Evolutionary conservation across 2,113 vertebrate species (phyloP), one percentile per base, ranked within the genome.

Genomic region (Ciconia maguari): DNA sequence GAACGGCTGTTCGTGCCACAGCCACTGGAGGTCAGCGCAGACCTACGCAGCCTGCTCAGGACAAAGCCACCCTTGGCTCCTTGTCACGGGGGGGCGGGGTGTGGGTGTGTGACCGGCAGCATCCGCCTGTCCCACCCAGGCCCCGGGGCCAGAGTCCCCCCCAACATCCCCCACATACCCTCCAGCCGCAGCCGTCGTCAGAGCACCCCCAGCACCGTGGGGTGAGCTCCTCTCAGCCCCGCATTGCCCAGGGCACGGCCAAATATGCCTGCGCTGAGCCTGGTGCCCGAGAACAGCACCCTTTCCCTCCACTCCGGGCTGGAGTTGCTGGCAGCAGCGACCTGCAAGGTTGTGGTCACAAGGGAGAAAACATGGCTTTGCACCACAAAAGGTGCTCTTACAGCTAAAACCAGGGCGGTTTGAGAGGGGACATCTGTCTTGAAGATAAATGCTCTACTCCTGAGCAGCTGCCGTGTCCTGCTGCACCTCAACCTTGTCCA

Each of bases 211-310:
- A 86, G 38, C 26, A 61, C 32, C 26, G 2, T 6, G 27, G 84
- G 16, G 42, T 18, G 84, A 58, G 64, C 49, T 57, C 55, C 42
- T 48, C 49, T 49, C 27, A 38, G 42, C 22, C 26, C 42, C 6
- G 0, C 29, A 5, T 34, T 16, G 32, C 71, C 55, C 30, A 55
- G 20, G 55, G n/a, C 26, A 44, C 44, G 22, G 60, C 44, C 51
- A n/a, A 21, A 57, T 4, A 12, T 0, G 0, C 14, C 19, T 20
- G 9, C 0, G 1, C 41, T 41, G n/a, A 48, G 29, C 46, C n/a
- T 26, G 55, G 29, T 7, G 3, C 44, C 42, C 0, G 2, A n/a
- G 58, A 29, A 13, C 66, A 30, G 13, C 32, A 29, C 18, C 29
- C 11, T 54, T 44, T 61, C 30, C 57, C 29, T 48, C 29, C 1